These are phyloP conservation scores for Salticus scenicus DNA, from an alignment of 2,888 invertebrate species.

Conservation along the genomic window DNA sequence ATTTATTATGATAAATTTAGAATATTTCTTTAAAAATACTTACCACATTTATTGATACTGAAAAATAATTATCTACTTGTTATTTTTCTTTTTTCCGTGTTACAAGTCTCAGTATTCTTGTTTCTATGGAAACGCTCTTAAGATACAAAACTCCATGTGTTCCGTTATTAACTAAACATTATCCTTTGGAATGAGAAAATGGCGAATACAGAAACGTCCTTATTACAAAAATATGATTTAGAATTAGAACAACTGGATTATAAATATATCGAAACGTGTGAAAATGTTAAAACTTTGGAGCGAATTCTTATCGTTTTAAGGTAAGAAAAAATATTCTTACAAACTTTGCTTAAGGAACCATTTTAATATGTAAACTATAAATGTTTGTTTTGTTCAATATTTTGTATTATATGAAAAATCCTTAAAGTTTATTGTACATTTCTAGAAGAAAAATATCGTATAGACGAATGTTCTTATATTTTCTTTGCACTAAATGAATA, in stretches of 20 bases:
- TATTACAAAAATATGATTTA: slow-evolving; percentile 45
- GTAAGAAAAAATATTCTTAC: slow-evolving; percentile 17
- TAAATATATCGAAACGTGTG: slow-evolving; percentile 49
- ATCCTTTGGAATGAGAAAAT: slow-evolving; percentile 26
- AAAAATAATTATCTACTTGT: too few species aligned
- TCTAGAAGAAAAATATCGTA: background rate
- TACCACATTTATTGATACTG: too few species aligned
- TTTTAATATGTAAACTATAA: background rate
- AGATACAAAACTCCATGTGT: too few species aligned
- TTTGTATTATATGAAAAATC: background rate
- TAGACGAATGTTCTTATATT: background rate
- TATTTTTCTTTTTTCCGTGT: too few species aligned
- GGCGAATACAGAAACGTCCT: slow-evolving; percentile 6
- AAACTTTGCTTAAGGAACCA: background rate
- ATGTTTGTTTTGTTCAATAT: background rate
- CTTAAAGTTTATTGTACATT: background rate
- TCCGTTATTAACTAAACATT: too few species aligned
- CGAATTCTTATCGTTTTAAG: slow-evolving; percentile 43
- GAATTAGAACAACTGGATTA: slow-evolving; percentile 40
- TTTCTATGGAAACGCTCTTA: too few species aligned
- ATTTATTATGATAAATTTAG: too few species aligned
- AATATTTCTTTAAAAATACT: too few species aligned
- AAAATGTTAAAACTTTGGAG: slow-evolving; percentile 38
- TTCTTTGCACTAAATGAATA: background rate
- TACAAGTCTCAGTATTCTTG: too few species aligned